phyloP scores from a whole-genome alignment of 2,888 invertebrate genomes.

The Oeneis ivallda region DNA sequence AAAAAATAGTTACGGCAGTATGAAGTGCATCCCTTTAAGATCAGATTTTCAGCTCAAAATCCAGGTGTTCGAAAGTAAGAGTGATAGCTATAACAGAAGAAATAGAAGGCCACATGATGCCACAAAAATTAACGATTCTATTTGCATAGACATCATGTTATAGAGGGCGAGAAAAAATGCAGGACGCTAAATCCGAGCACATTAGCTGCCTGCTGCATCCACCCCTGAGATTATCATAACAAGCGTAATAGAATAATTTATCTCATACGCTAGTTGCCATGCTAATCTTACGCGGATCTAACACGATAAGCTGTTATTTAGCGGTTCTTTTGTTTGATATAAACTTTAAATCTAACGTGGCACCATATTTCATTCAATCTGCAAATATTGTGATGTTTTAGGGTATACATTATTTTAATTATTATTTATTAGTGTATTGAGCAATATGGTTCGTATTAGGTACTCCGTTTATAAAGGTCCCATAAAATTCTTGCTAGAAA shows the following conservation, averaged over 20 bases:
- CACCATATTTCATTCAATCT: slow-evolving; percentile 68
- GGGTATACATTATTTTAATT: slow-evolving; percentile 23
- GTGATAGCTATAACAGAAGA: neutral
- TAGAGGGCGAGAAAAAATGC: slow-evolving; percentile 52
- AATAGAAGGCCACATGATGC: neutral
- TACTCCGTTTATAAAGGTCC: no score
- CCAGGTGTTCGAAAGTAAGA: no score
- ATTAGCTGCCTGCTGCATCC: slow-evolving; percentile 64
- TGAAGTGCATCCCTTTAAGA: no score
- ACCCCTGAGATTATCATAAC: slow-evolving; percentile 74
- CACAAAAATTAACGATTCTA: slow-evolving; percentile 32
- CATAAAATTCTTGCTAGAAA: no score
- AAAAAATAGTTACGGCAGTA: no score
- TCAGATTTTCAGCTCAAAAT: no score
- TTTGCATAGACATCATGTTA: slow-evolving; percentile 46
- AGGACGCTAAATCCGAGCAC: slow-evolving; percentile 60
- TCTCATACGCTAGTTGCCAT: slow-evolving; percentile 62
- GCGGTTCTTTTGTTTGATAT: slow-evolving; percentile 63
- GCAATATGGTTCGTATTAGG: no score
- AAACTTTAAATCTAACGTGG: slow-evolving; percentile 59
- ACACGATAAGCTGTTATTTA: slow-evolving; percentile 67
- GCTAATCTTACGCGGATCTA: slow-evolving; percentile 66
- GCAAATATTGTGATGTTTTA: slow-evolving; percentile 77
- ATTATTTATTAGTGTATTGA: no score
- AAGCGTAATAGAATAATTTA: slow-evolving; percentile 75